phyloP scores from a whole-genome alignment of 1,140 invertebrate species.

The Drosophila tsacasi region DNA sequence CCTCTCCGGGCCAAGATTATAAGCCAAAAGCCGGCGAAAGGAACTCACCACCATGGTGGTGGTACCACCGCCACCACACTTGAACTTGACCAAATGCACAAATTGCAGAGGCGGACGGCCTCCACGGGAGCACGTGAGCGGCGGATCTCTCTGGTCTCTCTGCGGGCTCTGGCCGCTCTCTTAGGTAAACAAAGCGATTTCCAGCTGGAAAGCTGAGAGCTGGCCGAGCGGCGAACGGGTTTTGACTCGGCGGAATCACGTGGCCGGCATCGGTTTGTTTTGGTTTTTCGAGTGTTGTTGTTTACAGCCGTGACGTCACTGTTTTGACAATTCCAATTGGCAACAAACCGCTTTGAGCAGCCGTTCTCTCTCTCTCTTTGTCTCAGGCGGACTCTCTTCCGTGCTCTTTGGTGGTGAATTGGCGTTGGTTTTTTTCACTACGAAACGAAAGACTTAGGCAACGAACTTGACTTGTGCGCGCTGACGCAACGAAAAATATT shows the following conservation, averaged over 20 bases:
- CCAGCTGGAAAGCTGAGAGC: slow-evolving; percentile 50
- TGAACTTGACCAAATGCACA: slow-evolving; percentile 84
- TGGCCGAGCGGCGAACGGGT: slow-evolving; percentile 42
- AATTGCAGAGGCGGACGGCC: slow-evolving; percentile 73
- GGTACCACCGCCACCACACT: slow-evolving; percentile 64
- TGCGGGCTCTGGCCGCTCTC: slow-evolving; percentile 14
- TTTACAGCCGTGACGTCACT: slow-evolving; percentile 76
- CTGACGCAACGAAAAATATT: slow-evolving; percentile 52
- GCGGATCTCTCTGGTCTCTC: neutral
- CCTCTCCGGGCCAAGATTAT: slow-evolving; percentile 53
- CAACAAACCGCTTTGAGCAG: slow-evolving; percentile 3
- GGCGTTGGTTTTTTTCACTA: neutral
- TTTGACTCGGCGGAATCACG: slow-evolving; percentile 59
- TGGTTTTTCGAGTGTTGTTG: slow-evolving; percentile 75
- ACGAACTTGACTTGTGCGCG: slow-evolving; percentile 60
- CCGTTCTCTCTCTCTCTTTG: neutral
- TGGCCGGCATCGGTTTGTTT: slow-evolving; percentile 81
- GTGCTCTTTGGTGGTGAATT: slow-evolving; percentile 30
- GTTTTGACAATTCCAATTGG: slow-evolving; percentile 77
- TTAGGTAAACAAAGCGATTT: slow-evolving; percentile 68
- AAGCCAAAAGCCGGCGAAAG: slow-evolving; percentile 51
- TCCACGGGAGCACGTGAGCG: slow-evolving; percentile 40
- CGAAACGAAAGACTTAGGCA: slow-evolving; percentile 74
- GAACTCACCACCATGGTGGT: slow-evolving; percentile 43
- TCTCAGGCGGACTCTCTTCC: neutral